Base-by-base conservation (phyloP, 2,113 vertebrate genomes). In the Grus americana region DNA sequence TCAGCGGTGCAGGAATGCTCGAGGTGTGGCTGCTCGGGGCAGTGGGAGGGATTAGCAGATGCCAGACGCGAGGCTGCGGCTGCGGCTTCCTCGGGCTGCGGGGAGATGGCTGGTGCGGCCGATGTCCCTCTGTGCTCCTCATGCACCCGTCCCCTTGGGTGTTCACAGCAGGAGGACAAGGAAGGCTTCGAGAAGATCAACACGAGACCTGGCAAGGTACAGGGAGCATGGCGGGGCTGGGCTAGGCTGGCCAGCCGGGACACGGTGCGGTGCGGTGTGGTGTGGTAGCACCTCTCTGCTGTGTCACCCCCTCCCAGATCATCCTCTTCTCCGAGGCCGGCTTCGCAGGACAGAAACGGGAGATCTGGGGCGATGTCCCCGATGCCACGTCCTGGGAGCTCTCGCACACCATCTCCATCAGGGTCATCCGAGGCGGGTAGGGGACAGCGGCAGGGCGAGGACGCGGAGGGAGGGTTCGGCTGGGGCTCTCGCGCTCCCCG, bases 191-290 rank as follows among this genome's bases (percentile, higher is more conserved):
- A 98, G 74, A 99, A 99, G 90, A 98, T 98, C 90, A 99, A 99
- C 87, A 98, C 95, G 19, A 98, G 99, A 30, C 99, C 99, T 3
- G 99, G 99, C 93, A 99, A 99, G 99, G 99, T 99, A 98, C 22
- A 1, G 49, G 50, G 44, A 38, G 14, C 0, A 15, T 11, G 59
- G 75, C 0, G 30, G 42, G 70, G n/a, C 12, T 0, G 11, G 36
- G 42, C 19, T 1, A 58, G 76, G 32, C 12, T 7, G 74, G 67
- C 23, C 1, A 6, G 32, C 23, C 1, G 6, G 32, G 67, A 12
- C 15, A 4, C 0, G 8, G 23, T 29, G 67, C 13, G 12, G 59
- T 8, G 36, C 4, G 15, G 55, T 6, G 38, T 18, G 5, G 30
- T 34, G 30, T 2, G 55, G 34, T 14, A 59, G 57, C 74, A n/a